phyloP scores from a whole-genome alignment of 2,888 invertebrate species.

The Antheraea yamamai region DNA sequence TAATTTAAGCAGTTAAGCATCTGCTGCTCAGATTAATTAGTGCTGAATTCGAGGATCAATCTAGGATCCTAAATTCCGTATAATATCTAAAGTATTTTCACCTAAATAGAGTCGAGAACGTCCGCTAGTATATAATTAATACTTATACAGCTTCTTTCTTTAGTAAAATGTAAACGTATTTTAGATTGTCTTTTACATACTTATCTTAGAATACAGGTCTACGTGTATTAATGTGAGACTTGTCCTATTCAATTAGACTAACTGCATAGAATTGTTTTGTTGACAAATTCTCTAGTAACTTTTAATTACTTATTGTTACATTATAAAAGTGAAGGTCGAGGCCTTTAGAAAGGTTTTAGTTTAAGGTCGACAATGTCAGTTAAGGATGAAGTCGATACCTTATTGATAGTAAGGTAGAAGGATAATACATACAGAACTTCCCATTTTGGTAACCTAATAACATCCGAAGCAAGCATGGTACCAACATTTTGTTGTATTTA shows the following conservation, averaged over 20 bases:
- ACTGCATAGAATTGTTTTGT: background rate
- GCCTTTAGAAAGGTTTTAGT: slow-evolving; percentile 21
- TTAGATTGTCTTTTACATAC: background rate
- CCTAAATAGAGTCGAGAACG: background rate
- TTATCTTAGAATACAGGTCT: background rate
- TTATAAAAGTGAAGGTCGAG: slow-evolving; percentile 30
- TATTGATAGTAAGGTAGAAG: background rate
- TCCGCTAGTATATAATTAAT: background rate
- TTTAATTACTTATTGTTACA: slow-evolving; percentile 25
- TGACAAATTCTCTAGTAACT: slow-evolving; percentile 4
- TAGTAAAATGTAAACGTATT: background rate
- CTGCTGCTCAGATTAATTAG: no score
- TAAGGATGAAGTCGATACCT: background rate
- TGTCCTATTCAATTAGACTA: background rate
- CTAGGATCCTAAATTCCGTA: no score
- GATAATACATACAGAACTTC: background rate
- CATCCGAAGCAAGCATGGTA: no score
- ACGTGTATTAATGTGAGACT: background rate
- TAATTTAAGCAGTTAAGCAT: no score
- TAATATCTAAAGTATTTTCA: background rate
- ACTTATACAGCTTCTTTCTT: background rate
- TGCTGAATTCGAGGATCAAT: no score
- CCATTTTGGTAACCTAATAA: no score
- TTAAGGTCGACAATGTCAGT: slow-evolving; percentile 1
- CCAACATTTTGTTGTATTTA: no score